Evolutionary conservation across 2,888 invertebrate genomes (phyloP).

Genomic region (Cephus rjabovi): DNA sequence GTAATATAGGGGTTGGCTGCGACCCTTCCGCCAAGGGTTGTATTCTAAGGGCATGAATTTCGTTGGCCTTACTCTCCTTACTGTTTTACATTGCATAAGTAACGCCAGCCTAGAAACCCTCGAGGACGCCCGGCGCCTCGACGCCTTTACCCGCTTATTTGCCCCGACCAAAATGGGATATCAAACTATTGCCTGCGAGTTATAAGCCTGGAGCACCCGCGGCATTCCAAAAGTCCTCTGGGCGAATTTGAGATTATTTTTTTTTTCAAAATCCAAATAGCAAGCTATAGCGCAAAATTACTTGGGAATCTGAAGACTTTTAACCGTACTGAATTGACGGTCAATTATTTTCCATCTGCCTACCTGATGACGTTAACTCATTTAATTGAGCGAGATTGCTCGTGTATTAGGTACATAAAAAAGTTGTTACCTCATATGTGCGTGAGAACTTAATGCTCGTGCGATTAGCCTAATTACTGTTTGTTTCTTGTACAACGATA

Average conservation of each 20-base stretch:
- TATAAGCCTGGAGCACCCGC: not conserved
- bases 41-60: slow-evolving; percentile 57
- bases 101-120: slow-evolving; percentile 40
- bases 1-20: slow-evolving; percentile 56
- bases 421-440: not conserved
- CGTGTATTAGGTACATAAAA: not conserved
- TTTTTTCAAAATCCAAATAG: not conserved
- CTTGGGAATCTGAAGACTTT: not conserved
- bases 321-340: not conserved
- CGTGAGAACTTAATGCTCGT: not conserved
- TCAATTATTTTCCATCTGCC: not conserved
- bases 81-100: slow-evolving; percentile 57
- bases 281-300: not conserved
- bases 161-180: slow-evolving; percentile 40
- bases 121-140: slow-evolving; percentile 33
- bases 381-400: not conserved
- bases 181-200: slow-evolving; percentile 33
- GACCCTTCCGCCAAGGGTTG: slow-evolving; percentile 59
- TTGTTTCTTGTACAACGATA: slow-evolving; percentile 18
- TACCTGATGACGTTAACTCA: not conserved
- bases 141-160: slow-evolving; percentile 53
- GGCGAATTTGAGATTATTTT: not conserved
- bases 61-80: slow-evolving; percentile 34
- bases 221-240: not conserved
- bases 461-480: slow-evolving; percentile 12